Evolutionary conservation across 2,888 invertebrate genomes (phyloP).

Genomic region (Eristalis tenax): DNA sequence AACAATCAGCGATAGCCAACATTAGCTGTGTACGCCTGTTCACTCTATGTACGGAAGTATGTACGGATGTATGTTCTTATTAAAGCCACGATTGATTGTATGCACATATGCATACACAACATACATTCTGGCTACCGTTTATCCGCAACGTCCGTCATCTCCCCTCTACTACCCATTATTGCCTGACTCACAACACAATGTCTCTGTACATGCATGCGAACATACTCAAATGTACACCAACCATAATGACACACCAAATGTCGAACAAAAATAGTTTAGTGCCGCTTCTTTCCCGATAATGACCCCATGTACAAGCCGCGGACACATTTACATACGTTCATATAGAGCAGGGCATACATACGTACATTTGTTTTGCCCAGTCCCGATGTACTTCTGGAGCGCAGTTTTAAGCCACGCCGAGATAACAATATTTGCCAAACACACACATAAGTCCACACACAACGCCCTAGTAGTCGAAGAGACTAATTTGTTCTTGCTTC

Average conservation of each 20-base stretch:
- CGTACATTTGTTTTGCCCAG: neutral
- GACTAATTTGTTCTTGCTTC: neutral
- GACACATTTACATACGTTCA: constrained; percentile 4
- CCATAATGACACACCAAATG: constrained; percentile 28
- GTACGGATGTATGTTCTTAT: constrained; percentile 2
- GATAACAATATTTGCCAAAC: constrained; percentile 67
- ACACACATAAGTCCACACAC: constrained; percentile 20
- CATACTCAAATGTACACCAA: constrained; percentile 33
- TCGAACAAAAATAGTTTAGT: constrained; percentile 68
- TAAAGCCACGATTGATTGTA: constrained; percentile 64
- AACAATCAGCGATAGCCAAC: constrained; percentile 34
- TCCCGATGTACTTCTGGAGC: constrained; percentile 29
- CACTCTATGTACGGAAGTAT: constrained; percentile 1
- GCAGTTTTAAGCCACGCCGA: constrained; percentile 64
- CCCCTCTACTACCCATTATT: constrained; percentile 1
- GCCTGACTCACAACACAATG: constrained; percentile 64
- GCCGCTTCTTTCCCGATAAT: constrained; percentile 61
- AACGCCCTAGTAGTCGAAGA: neutral
- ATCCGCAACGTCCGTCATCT: constrained; percentile 22
- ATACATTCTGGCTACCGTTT: constrained; percentile 27
- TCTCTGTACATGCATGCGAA: neutral
- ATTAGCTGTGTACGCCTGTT: constrained; percentile 6
- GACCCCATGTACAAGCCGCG: constrained; percentile 55
- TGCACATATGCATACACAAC: neutral
- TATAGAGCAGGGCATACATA: neutral